Conservation (phyloP, 2,797 vertebrate species). For the Eleutherodactylus coqui region DNA sequence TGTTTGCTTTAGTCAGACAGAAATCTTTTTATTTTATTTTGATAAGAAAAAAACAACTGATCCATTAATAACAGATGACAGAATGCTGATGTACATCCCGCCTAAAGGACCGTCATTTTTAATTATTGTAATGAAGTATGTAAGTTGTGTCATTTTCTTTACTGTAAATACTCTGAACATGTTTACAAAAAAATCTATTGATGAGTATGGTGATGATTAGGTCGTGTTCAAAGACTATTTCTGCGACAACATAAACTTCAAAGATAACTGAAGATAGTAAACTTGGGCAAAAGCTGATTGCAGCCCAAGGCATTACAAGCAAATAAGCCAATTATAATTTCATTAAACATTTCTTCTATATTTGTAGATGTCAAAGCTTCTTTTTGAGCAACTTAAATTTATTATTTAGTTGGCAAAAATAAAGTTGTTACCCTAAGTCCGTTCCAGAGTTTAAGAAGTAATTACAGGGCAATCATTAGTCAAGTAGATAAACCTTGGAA, state of each 20-base stretch:
- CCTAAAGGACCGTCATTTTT: not conserved
- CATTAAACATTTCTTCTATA: not conserved
- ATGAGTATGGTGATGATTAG: not conserved
- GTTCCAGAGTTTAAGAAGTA: conserved; percentile 36
- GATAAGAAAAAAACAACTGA: too few relatives aligned
- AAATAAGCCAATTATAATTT: conserved; percentile 18
- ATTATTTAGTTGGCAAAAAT: conserved; percentile 25
- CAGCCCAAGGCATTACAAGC: conserved; percentile 1
- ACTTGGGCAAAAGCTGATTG: not conserved
- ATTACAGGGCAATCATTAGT: conserved; percentile 44
- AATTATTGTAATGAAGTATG: not conserved
- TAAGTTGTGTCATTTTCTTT: not conserved
- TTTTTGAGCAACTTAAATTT: not conserved
- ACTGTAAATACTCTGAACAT: not conserved
- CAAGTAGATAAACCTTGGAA: conserved; percentile 44
- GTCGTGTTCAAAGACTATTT: conserved; percentile 9
- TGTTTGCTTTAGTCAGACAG: too few relatives aligned
- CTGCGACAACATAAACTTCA: not conserved
- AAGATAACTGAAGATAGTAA: conserved; percentile 24
- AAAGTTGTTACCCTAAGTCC: conserved; percentile 38
- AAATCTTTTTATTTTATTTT: too few relatives aligned
- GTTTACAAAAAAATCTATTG: not conserved
- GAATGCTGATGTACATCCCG: too few relatives aligned
- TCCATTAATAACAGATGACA: too few relatives aligned
- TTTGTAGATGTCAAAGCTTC: conserved; percentile 18